phyloP scores from a whole-genome alignment of 2,113 vertebrate genomes.

The Amia ocellicauda region DNA sequence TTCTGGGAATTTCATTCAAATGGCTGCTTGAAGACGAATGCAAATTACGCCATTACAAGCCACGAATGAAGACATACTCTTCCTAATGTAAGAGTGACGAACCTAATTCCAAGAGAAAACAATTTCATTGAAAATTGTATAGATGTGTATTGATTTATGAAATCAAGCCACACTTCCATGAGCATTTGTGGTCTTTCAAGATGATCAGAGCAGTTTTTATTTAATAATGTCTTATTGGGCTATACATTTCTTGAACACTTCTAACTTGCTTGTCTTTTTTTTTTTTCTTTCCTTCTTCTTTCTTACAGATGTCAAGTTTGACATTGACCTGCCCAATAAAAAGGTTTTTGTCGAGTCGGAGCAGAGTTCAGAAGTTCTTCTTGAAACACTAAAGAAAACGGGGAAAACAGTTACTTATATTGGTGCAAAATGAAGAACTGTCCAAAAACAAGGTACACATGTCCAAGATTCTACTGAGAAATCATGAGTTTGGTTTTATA shows the following conservation, averaged over 20 bases:
- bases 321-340: slow-evolving; percentile 88
- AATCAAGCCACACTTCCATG: no score
- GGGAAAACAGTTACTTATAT: slow-evolving; percentile 83
- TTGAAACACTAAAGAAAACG: slow-evolving; percentile 84
- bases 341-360: slow-evolving; percentile 85
- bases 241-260: no score
- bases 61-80: no score
- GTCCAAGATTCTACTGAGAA: background rate
- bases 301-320: slow-evolving; percentile 78
- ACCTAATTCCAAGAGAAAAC: no score
- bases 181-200: no score
- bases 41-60: no score
- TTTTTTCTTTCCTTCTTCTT: background rate
- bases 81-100: no score
- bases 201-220: no score
- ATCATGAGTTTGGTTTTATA: background rate
- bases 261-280: background rate
- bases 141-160: no score
- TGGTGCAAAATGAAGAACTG: slow-evolving; percentile 60
- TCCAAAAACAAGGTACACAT: background rate
- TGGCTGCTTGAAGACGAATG: no score
- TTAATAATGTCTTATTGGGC: background rate
- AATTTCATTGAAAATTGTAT: no score
- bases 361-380: slow-evolving; percentile 67
- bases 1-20: no score